Percentiles rank a stretch among this genome's conserved stretches.
Conservation (phyloP, 2,888 invertebrate species). For the Epistrophella euchroma region DNA sequence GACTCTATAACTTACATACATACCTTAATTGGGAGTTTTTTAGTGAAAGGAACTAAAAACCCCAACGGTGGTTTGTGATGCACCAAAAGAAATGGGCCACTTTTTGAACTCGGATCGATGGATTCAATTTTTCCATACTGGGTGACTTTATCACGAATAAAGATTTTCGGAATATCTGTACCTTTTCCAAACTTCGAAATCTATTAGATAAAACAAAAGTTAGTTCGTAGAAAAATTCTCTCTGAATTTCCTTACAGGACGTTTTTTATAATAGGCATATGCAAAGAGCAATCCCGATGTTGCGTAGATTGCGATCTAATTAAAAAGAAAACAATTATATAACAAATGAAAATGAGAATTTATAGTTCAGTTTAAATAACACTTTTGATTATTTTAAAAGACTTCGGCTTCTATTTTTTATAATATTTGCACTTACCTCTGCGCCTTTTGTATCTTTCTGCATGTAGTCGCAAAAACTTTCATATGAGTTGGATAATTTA, state of each 20-base stretch:
- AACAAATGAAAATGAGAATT: conserved; percentile 50
- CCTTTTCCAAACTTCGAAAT: conserved; percentile 67
- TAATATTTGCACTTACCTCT: conserved; percentile 35
- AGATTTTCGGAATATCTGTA: conserved; percentile 57
- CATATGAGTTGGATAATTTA: conserved; percentile 47
- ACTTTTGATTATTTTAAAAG: not conserved
- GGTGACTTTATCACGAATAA: conserved; percentile 58
- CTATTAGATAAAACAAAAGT: conserved; percentile 27
- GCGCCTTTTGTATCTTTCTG: conserved; percentile 67
- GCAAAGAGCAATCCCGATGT: conserved; percentile 65
- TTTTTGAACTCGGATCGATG: conserved; percentile 61
- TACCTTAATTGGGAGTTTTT: conserved; percentile 55
- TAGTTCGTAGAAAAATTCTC: not conserved
- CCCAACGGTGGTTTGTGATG: conserved; percentile 62
- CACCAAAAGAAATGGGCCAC: conserved; percentile 61
- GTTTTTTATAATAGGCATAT: conserved; percentile 60
- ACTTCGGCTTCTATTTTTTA: not conserved
- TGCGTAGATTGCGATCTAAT: conserved; percentile 61
- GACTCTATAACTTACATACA: not conserved
- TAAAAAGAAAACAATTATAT: conserved; percentile 49
- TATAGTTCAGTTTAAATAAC: conserved; percentile 7
- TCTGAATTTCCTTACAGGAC: conserved; percentile 48
- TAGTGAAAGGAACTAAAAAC: conserved; percentile 50
- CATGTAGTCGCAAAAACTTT: conserved; percentile 61
- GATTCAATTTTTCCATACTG: conserved; percentile 58